Conservation (phyloP, 64 coral and sea anemone genomes). For the Actinia equina region DNA sequence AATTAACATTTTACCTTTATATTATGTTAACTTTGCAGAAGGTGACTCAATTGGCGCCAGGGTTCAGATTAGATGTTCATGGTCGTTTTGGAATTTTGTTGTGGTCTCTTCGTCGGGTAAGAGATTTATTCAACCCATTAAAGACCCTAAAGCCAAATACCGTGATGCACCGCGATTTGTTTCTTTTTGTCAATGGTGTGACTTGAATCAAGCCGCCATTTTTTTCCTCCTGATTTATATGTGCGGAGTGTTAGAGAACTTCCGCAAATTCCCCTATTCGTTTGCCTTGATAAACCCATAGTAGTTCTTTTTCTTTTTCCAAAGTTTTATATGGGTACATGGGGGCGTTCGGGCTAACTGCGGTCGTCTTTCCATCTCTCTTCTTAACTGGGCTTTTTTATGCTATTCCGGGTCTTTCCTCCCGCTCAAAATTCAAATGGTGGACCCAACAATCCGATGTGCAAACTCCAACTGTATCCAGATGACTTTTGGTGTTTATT, state of each 20-base stretch:
- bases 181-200: no score
- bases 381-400: neutral
- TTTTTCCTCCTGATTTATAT: no score
- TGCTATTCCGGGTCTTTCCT: neutral
- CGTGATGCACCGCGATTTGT: no score
- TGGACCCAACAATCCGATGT: slow-evolving; percentile 39
- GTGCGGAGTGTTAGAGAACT: no score
- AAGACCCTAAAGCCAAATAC: no score
- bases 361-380: neutral
- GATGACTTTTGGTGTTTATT: slow-evolving; percentile 52
- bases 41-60: neutral
- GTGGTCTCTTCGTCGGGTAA: neutral
- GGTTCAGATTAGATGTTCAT: neutral
- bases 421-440: neutral
- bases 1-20: no score
- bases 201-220: no score
- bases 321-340: no score
- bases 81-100: neutral
- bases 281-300: no score
- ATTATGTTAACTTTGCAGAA: neutral
- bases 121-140: neutral
- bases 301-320: no score
- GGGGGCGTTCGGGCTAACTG: no score
- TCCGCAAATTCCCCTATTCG: no score
- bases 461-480: slow-evolving; percentile 51